Conservation (phyloP, 2,888 invertebrate genomes). For the Hybos culiciformis region DNA sequence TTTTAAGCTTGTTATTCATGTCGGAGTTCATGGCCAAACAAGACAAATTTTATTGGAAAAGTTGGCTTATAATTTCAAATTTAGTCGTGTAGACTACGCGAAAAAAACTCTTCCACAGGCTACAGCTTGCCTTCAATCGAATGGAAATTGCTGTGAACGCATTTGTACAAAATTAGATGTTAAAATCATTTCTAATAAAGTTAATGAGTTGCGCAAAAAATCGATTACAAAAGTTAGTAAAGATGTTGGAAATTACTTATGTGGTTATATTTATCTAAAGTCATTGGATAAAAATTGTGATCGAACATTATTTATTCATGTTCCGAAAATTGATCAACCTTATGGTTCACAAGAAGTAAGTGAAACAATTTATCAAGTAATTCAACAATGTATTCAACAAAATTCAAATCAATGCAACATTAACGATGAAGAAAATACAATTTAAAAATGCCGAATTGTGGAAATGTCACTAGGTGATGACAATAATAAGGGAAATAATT, state of each 20-base stretch:
- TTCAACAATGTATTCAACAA: constrained; percentile 29
- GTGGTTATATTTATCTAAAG: constrained; percentile 63
- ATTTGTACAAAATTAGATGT: constrained; percentile 27
- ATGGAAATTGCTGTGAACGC: constrained; percentile 18
- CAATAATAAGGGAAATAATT: too few relatives aligned
- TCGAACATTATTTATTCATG: constrained; percentile 60
- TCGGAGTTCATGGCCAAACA: constrained; percentile 30
- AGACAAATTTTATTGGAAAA: constrained; percentile 30
- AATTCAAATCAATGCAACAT: too few relatives aligned
- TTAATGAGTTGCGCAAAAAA: constrained; percentile 1
- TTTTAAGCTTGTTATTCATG: constrained; percentile 31
- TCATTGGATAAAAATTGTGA: constrained; percentile 47
- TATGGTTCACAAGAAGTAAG: constrained; percentile 47
- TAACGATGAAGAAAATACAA: too few relatives aligned
- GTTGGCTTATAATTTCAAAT: constrained; percentile 31
- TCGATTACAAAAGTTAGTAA: constrained; percentile 19
- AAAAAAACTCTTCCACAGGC: constrained; percentile 20
- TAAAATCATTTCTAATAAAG: constrained; percentile 34
- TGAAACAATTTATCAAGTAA: constrained; percentile 33
- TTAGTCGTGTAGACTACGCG: constrained; percentile 26
- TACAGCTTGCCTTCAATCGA: constrained; percentile 19
- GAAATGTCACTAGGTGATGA: too few relatives aligned
- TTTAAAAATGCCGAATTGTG: too few relatives aligned
- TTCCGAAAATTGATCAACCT: constrained; percentile 51
- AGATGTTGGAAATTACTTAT: constrained; percentile 47